These are phyloP conservation scores for Dicyrtomina minuta DNA, from an alignment of 2,888 invertebrate genomes.

Conservation along the genomic window DNA sequence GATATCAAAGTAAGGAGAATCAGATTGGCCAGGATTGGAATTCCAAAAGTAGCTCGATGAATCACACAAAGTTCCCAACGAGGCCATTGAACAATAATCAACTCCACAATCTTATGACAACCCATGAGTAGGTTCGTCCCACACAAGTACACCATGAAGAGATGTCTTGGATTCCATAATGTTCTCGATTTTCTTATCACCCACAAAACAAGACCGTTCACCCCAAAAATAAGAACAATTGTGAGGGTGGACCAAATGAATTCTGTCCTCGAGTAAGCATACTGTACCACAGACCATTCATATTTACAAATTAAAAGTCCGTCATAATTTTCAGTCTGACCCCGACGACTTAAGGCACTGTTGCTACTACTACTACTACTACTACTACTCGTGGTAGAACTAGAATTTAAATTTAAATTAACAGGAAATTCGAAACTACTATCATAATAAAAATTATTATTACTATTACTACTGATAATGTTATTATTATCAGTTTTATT, in stretches of 20 bases:
- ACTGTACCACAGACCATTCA: too few species aligned
- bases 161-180: conserved; percentile 53
- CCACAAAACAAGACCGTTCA: conserved; percentile 49
- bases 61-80: conserved; percentile 25
- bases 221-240: conserved; percentile 45
- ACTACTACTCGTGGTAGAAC: too few species aligned
- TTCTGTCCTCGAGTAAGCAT: too few species aligned
- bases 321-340: too few species aligned
- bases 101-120: conserved; percentile 48
- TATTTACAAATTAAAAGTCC: too few species aligned
- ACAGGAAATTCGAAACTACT: too few species aligned
- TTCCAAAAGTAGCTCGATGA: conserved; percentile 33
- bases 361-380: too few species aligned
- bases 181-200: conserved; percentile 47
- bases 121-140: conserved; percentile 51
- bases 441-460: too few species aligned
- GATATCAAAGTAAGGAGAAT: conserved; percentile 50
- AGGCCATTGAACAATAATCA: conserved; percentile 40
- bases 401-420: too few species aligned
- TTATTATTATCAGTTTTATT: too few species aligned
- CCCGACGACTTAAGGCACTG: too few species aligned
- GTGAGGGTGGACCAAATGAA: not conserved
- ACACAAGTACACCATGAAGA: conserved; percentile 53
- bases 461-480: too few species aligned
- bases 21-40: conserved; percentile 52